phyloP scores from a whole-genome alignment of 2,113 vertebrate species.

The Tor tambroides region DNA sequence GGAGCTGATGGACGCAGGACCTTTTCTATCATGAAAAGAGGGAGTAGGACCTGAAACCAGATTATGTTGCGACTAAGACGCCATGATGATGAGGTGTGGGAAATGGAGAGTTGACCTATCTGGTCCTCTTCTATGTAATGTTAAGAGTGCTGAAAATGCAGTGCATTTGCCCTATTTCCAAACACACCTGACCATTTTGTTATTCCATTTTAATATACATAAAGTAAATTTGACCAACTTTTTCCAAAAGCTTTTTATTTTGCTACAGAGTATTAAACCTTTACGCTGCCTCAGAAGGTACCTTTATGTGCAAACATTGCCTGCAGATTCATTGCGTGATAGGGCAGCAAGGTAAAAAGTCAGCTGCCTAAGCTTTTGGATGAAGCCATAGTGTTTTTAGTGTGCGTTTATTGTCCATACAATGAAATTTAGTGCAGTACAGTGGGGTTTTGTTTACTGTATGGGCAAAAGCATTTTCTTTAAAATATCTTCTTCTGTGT shows the following conservation, averaged over 20 bases:
- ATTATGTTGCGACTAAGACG: neutral
- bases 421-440: no score
- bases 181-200: conserved; percentile 1
- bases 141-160: neutral
- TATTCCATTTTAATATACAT: neutral
- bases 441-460: no score
- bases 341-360: no score
- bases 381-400: no score
- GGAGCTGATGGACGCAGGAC: conserved; percentile 63
- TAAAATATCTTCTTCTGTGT: neutral
- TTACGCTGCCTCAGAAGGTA: no score
- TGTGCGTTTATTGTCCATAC: no score
- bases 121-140: conserved; percentile 36
- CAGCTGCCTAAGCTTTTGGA: no score
- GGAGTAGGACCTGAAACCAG: conserved; percentile 24
- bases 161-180: neutral
- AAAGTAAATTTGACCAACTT: neutral
- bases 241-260: no score
- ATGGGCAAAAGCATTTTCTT: no score
- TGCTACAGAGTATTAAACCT: no score
- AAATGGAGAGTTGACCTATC: conserved; percentile 57
- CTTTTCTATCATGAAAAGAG: conserved; percentile 41
- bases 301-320: no score
- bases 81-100: conserved; percentile 65
- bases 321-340: no score